Evolutionary conservation across 2,888 invertebrate genomes (phyloP), one percentile per base, ranked within the genome.

Genomic region (Lycophotia porphyrea): DNA sequence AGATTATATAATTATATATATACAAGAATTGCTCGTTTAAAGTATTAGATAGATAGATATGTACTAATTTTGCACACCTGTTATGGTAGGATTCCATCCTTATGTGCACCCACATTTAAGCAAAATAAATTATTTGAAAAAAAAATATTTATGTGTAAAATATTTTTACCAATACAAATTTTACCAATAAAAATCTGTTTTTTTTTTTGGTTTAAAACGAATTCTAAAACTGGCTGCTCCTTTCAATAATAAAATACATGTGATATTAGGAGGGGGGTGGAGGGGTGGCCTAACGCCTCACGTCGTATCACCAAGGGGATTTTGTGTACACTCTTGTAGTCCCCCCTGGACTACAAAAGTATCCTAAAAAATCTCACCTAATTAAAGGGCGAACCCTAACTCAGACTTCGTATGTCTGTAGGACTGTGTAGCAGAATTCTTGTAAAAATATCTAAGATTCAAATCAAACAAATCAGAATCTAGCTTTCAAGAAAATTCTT

Each of bases 401-500:
- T 58, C 34, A 21, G 60, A 60, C 9, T 9, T 34, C 11, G 31
- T 18, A 31, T 18, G 2, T 31, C 24, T 36, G 8, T 39, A 63
- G 39, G n/a, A 15, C n/a, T 63, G 5, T 7, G 7, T 39, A 39
- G n/a, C n/a, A 63, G 15, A 63, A 39, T n/a, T 63, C 39, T 34
- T n/a, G 4, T 61, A 1, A n/a, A n/a, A n/a, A n/a, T 5, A 24
- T 61, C 34, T 61, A 36, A 61, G 36, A 61, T 61, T 11, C 5
- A 61, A 5, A 34, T 36, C 60, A 36, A 34, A 13, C 34, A 36
- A 61, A 36, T 24, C 18, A 47, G n/a, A 63, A 76, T 34, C 18
- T 36, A 34, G 11, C 27, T 63, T 84, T 84, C 82, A 79, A 71
- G 69, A 71, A 73, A 55, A 66, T 74, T 47, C 24, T 69, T 66